Conservation (phyloP, 2,113 vertebrate genomes). For the Desmodus rotundus region DNA sequence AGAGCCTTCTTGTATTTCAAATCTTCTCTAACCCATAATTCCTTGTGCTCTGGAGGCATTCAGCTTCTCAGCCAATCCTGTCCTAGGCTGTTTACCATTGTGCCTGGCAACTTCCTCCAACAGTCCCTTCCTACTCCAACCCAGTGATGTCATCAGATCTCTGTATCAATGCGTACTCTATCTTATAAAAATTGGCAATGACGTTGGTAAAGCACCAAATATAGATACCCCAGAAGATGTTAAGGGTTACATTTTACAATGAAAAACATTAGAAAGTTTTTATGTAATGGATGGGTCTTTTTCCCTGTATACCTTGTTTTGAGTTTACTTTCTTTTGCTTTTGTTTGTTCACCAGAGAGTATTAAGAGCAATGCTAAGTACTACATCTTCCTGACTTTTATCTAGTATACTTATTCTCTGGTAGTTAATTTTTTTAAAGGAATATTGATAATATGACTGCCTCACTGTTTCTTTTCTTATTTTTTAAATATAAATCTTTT, state of each 20-base stretch:
- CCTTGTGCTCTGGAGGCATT: no score
- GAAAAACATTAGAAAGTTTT: background rate
- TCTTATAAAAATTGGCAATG: background rate
- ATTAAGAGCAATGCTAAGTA: background rate
- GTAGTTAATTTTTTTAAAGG: background rate
- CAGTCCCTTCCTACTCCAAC: no score
- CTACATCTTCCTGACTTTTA: background rate
- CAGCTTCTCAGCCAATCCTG: no score
- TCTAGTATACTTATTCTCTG: background rate
- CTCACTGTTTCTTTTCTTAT: background rate
- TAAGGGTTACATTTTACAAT: background rate
- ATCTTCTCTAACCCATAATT: no score
- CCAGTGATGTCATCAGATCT: no score
- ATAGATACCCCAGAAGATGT: background rate
- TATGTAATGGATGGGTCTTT: background rate
- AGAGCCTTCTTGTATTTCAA: no score
- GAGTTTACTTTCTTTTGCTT: background rate
- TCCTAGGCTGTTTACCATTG: no score
- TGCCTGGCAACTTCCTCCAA: no score
- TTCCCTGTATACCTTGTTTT: background rate
- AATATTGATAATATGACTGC: background rate
- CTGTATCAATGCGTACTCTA: background rate
- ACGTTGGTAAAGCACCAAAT: background rate
- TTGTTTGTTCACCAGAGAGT: background rate
- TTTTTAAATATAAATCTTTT: background rate